phyloP scores from a whole-genome alignment of 2,888 invertebrate genomes.

The Liodrosophila aerea region DNA sequence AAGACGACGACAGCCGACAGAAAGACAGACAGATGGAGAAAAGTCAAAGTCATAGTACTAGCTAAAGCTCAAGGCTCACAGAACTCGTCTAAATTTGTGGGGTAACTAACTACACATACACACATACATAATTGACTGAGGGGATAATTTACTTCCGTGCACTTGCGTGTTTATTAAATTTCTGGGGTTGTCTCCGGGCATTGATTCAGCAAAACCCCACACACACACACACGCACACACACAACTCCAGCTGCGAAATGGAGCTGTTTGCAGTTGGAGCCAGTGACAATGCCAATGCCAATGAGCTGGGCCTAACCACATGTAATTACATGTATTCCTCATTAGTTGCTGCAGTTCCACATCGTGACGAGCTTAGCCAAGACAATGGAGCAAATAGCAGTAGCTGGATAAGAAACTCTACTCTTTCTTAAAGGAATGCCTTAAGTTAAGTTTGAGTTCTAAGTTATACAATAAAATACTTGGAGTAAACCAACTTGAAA shows the following conservation, averaged over 20 bases:
- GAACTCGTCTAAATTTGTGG: conserved; percentile 15
- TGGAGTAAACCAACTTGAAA: no score
- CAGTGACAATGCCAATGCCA: conserved; percentile 48
- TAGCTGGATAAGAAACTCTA: no score
- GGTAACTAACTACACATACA: conserved; percentile 50
- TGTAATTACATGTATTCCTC: conserved; percentile 68
- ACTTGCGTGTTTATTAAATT: conserved; percentile 79
- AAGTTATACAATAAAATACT: no score
- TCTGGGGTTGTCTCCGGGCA: conserved; percentile 68
- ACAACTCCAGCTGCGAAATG: not conserved
- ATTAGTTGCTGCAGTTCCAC: conserved; percentile 61
- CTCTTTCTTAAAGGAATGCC: no score
- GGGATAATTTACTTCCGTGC: conserved; percentile 74
- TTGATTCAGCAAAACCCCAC: conserved; percentile 50
- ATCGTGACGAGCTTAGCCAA: conserved; percentile 52
- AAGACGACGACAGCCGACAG: conserved; percentile 53
- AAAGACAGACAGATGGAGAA: conserved; percentile 2
- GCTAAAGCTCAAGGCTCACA: conserved; percentile 7
- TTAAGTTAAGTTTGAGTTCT: no score
- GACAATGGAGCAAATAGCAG: conserved; percentile 45
- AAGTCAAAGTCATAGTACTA: conserved; percentile 1
- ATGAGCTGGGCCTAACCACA: conserved; percentile 59
- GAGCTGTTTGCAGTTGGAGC: not conserved
- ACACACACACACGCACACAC: not conserved
- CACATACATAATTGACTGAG: conserved; percentile 73